Conservation (phyloP, 1,140 invertebrate genomes). For the Papilio machaon region DNA sequence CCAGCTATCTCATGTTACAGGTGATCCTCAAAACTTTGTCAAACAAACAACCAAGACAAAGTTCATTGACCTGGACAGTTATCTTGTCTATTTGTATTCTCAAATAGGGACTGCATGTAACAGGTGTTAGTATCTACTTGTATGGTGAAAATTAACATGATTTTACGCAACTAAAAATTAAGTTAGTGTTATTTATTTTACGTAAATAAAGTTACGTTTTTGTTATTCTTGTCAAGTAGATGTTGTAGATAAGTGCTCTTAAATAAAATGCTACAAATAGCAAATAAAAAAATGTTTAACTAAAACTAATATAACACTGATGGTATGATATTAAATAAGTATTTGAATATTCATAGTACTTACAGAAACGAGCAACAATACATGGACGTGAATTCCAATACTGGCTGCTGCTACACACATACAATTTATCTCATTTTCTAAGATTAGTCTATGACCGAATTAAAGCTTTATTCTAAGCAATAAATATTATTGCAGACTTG, state of each 20-base stretch:
- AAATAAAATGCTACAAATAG: background rate
- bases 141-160: background rate
- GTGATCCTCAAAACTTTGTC: conserved; percentile 38
- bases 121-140: conserved; percentile 2
- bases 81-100: conserved; percentile 37
- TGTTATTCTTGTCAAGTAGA: background rate
- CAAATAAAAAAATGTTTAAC: background rate
- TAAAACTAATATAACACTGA: background rate
- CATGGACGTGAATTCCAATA: conserved; percentile 75
- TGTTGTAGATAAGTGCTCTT: background rate
- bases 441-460: conserved; percentile 24
- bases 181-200: background rate
- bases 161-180: background rate
- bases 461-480: conserved; percentile 13
- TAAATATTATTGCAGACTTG: conserved; percentile 28
- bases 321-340: background rate
- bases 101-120: conserved; percentile 15
- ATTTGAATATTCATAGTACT: conserved; percentile 54
- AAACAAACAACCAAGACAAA: conserved; percentile 36
- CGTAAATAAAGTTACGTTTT: background rate
- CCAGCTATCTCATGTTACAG: conserved; percentile 35
- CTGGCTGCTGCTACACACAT: conserved; percentile 48
- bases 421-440: conserved; percentile 56
- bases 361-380: conserved; percentile 80
- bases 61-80: conserved; percentile 45